Conservation (phyloP, 2,113 vertebrate species). For the Cephalopterus ornatus region DNA sequence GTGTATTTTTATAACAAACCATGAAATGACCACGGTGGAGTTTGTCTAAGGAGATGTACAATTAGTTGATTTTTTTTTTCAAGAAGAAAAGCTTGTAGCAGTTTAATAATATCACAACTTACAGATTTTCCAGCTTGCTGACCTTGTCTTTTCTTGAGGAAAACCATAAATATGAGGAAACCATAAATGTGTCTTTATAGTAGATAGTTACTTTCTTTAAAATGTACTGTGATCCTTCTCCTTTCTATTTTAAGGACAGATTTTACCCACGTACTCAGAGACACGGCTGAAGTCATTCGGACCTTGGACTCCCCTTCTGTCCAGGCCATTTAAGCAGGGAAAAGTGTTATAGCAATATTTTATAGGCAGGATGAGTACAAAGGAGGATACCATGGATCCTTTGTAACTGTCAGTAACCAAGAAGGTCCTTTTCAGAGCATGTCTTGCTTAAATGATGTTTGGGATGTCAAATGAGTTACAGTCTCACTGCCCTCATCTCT, state of each 20-base stretch:
- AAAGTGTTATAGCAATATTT: slow-evolving; percentile 36
- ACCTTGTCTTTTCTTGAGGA: slow-evolving; percentile 21
- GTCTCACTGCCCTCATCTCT: slow-evolving; percentile 24
- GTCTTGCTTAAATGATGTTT: slow-evolving; percentile 15
- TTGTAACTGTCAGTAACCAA: background rate
- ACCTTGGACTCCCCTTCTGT: slow-evolving; percentile 43
- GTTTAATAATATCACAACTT: background rate
- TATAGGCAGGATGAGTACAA: background rate
- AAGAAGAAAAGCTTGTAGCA: background rate
- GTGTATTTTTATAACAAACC: background rate
- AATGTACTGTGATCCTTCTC: slow-evolving; percentile 1
- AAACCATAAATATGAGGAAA: slow-evolving; percentile 46
- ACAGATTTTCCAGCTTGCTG: background rate
- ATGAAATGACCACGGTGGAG: background rate
- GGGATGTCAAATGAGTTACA: slow-evolving; percentile 27
- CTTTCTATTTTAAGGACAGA: slow-evolving; percentile 52
- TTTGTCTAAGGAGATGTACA: background rate
- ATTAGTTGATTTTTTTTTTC: slow-evolving; percentile 3
- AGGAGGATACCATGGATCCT: background rate
- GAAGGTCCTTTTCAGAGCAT: background rate
- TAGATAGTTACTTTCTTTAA: slow-evolving; percentile 4
- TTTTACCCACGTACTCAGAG: background rate
- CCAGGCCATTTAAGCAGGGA: background rate
- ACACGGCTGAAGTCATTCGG: slow-evolving; percentile 43
- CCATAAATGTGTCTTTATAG: slow-evolving; percentile 19